phyloP scores from a whole-genome alignment of 2,113 vertebrate genomes.

The Fregetta grallaria region DNA sequence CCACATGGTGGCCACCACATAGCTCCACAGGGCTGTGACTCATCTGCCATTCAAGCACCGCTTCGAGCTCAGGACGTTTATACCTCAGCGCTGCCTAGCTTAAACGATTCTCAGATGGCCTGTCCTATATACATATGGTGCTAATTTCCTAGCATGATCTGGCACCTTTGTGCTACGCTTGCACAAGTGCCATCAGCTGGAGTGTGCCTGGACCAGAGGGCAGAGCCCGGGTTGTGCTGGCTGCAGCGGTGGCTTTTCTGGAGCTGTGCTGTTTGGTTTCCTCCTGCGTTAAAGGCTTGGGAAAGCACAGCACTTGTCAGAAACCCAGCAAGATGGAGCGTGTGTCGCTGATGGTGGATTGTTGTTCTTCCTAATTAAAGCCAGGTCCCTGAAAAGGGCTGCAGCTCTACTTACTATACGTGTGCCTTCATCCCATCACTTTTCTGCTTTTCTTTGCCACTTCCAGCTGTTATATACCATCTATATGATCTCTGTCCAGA shows the following conservation, averaged over 20 bases:
- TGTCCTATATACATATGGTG: neutral
- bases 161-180: rapidly evolving
- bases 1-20: neutral
- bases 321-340: neutral
- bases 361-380: constrained; percentile 1
- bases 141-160: neutral
- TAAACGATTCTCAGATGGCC: neutral
- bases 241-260: neutral
- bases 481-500: neutral
- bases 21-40: neutral
- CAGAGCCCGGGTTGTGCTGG: neutral
- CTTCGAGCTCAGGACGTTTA: neutral
- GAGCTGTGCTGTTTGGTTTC: neutral
- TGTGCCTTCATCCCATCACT: neutral
- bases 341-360: neutral
- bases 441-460: neutral
- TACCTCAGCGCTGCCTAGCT: neutral
- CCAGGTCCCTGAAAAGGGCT: neutral
- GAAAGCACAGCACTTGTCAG: neutral
- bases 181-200: neutral
- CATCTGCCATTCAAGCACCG: neutral
- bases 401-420: neutral
- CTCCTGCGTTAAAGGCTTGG: neutral
- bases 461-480: neutral
- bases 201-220: neutral